Evolutionary conservation across 2,797 vertebrate species (phyloP), one percentile per base, ranked within the genome.

Genomic region (Gymnocypris eckloni): DNA sequence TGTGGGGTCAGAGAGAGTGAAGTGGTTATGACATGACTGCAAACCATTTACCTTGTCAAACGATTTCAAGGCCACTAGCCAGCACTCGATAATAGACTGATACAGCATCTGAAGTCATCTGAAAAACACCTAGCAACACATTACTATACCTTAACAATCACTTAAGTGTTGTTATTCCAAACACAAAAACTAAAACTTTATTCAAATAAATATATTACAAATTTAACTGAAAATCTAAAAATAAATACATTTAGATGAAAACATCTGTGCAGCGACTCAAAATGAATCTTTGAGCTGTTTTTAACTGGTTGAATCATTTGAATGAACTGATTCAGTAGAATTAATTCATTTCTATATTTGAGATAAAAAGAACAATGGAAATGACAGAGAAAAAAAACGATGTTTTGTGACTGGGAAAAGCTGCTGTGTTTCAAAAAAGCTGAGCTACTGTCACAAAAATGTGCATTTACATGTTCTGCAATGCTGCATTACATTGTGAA

Each of bases 1-100:
- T 41, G 75, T 9, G 75, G 33, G 20, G 52, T 59, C 20, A 78
- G 52, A 41, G 52, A 41, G 33, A 59, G 52, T n/a, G 75, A 56
- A 77, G 52, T 41, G 22, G 52, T 78, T 41, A 59, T 61, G 39
- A 18, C 39, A 64, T 43, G 56, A 64, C 56, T 61, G 77, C 77
- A 64, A 79, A 79, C 56, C 77, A 79, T 79, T 79, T 64, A 79
- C 39, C 56, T 64, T 45, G 77, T 79, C 39, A 64, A 45, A 79
- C 8, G 0, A 45, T 79, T 79, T 45, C 56, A 45, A 79, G 77
- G 56, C 39, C 56, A 79, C n/a, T 25, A 28, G 56, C 37, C 77
- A 43, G 3, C 39, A 12, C n/a, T 64, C 20, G 39, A 79, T 61
- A 43, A 61, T 28, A 45, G 56, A 78, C 33, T 16, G 37, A 78